These are phyloP conservation scores for Steatornis caripensis DNA, from an alignment of 2,113 vertebrate genomes.

Conservation along the genomic window DNA sequence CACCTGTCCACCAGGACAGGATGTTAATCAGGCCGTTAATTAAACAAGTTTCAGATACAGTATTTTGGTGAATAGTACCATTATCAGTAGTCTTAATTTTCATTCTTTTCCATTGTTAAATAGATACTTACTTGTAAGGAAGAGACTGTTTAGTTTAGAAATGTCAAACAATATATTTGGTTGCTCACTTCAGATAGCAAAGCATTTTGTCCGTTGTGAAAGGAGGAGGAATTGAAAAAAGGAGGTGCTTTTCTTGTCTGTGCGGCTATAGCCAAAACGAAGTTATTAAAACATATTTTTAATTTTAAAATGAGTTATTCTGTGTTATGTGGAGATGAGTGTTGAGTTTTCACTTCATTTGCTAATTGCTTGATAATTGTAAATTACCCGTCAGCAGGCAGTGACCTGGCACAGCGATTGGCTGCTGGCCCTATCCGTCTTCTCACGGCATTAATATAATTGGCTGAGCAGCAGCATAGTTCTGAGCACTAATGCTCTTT, in stretches of 20 bases:
- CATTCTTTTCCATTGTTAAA: neutral
- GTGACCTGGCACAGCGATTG: constrained; percentile 58
- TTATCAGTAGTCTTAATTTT: neutral
- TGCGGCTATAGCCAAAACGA: neutral
- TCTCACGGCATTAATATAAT: constrained; percentile 1
- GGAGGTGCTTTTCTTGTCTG: neutral
- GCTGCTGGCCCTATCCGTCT: constrained; percentile 41
- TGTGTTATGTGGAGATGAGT: constrained; percentile 10
- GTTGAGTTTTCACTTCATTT: constrained; percentile 52
- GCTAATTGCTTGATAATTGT: constrained; percentile 53
- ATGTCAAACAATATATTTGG: neutral
- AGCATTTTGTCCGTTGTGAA: neutral
- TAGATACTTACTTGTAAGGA: neutral
- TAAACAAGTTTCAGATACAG: neutral
- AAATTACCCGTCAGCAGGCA: constrained; percentile 13
- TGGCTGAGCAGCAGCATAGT: constrained; percentile 36
- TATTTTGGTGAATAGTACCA: neutral
- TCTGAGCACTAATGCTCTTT: constrained; percentile 49
- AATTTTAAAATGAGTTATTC: constrained; percentile 45
- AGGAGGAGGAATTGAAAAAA: constrained; percentile 15
- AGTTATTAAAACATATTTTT: constrained; percentile 44
- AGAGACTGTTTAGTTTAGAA: neutral
- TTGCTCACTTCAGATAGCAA: neutral
- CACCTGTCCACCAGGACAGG: neutral
- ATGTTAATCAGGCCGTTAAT: neutral